Evolutionary conservation across 2,888 invertebrate species (phyloP), one percentile per base, ranked within the genome.

Genomic region (Macrosoma leucophasiata): DNA sequence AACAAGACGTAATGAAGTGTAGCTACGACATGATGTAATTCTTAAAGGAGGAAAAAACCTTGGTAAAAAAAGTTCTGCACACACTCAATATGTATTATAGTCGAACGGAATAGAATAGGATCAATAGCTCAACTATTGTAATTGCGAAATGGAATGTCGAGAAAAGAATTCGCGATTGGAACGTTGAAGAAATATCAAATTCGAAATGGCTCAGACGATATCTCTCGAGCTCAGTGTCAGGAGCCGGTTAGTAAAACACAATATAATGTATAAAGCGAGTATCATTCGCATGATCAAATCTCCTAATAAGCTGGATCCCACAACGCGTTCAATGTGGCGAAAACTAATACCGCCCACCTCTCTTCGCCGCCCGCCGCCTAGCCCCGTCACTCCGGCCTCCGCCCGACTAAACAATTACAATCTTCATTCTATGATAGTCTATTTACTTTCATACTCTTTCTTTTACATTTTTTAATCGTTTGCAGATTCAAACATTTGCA

Each of bases 251-350:
- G 36, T 33, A 35, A 13, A 55, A 61, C 70, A 72, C 75, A 79
- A 79, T 79, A 81, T 79, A 79, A 78, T 71, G 73, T 78, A 75
- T 75, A 72, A 74, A 75, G 66, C 72, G 75, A 58, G 72, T 71
- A 73, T 81, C 77, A 75, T 69, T 72, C 82, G 82, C 79, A 71
- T 78, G 81, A 79, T 77, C 76, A 73, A 65, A 72, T 77, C 72
- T 64, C 78, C 76, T 82, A 82, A 82, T 82, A 81, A 82, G 79
- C 78, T 72, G 76, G 77, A 77, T 74, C 72, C 74, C 73, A 67
- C 77, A 75, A 70, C 68, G 73, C 56, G 78, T 60, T 73, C 73
- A 77, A 77, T 77, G 79, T 71, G 68, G 71, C 78, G 81, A 67
- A 57, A 68, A 66, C 64, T 75, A 75, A 77, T 73, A 69, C 68